These are phyloP conservation scores for Xiphophorus couchianus DNA, from an alignment of 2,113 vertebrate genomes.

Conservation along the genomic window DNA sequence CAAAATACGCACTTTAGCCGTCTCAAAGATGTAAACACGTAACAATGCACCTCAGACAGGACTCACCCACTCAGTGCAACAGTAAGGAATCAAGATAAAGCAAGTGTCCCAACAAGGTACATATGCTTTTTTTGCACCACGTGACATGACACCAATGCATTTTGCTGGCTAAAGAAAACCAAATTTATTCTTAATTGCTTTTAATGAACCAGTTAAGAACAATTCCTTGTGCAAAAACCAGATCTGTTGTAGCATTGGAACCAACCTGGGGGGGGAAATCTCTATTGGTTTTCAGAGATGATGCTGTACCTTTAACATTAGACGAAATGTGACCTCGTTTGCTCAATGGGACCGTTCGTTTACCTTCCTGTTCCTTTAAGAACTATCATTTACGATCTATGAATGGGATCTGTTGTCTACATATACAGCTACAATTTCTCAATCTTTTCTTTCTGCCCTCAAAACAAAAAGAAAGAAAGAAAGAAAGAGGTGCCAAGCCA, in stretches of 20 bases:
- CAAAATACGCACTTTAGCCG: conserved; percentile 15
- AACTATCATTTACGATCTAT: neutral
- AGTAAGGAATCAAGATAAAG: neutral
- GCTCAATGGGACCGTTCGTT: too few relatives aligned
- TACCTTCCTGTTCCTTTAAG: neutral
- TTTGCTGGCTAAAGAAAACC: neutral
- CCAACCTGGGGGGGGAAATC: neutral
- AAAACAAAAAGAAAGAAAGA: neutral
- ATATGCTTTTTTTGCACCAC: neutral
- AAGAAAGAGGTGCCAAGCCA: conserved; percentile 1
- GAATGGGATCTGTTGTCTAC: neutral
- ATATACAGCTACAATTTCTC: conserved; percentile 10
- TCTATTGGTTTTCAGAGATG: neutral
- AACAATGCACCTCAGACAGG: neutral
- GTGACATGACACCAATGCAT: neutral
- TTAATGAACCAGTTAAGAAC: neutral
- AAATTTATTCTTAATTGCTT: neutral
- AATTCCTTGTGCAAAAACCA: neutral
- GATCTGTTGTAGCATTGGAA: neutral
- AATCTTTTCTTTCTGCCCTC: conserved; percentile 31
- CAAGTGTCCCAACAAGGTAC: neutral
- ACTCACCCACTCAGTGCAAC: neutral
- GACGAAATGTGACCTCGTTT: neutral
- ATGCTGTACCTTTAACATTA: neutral
- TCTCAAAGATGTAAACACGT: conserved; percentile 8